These are phyloP conservation scores for Drosophila arizonae DNA, from an alignment of 1,140 invertebrate species.

Conservation along the genomic window DNA sequence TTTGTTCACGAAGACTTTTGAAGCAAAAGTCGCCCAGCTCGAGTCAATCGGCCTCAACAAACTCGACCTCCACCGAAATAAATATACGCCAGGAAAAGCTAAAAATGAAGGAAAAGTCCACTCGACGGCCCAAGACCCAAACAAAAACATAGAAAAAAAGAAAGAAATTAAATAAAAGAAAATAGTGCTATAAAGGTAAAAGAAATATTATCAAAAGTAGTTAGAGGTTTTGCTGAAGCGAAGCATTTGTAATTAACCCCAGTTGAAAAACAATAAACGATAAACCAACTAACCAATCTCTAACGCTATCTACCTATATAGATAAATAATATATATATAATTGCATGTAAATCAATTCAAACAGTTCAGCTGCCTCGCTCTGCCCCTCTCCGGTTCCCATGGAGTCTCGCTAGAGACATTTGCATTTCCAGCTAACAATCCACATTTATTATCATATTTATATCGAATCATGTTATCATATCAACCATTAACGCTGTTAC, in stretches of 20 bases:
- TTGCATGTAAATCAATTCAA: constrained; percentile 50
- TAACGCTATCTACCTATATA: constrained; percentile 1
- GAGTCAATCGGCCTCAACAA: constrained; percentile 59
- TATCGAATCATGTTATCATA: neutral
- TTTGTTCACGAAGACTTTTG: constrained; percentile 59
- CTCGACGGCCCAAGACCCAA: constrained; percentile 3
- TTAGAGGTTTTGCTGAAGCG: neutral
- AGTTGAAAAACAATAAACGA: neutral
- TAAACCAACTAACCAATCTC: neutral
- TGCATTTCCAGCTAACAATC: constrained; percentile 27
- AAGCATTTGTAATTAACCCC: constrained; percentile 1
- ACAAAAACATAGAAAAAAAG: constrained; percentile 2
- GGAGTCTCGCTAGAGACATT: constrained; percentile 18
- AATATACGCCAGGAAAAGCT: constrained; percentile 53
- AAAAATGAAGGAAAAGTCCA: constrained; percentile 43
- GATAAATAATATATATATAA: constrained; percentile 10
- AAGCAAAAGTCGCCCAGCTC: constrained; percentile 62
- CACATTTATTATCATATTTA: neutral
- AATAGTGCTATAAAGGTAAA: constrained; percentile 12
- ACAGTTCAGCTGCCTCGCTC: neutral
- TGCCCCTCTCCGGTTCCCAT: constrained; percentile 6
- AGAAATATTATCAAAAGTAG: neutral
- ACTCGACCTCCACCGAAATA: constrained; percentile 55
- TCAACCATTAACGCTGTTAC: constrained; percentile 22
- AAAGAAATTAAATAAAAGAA: neutral